Evolutionary conservation across 2,113 vertebrate species (phyloP), one percentile per base, ranked within the genome.

Genomic region (Heterotis niloticus): DNA sequence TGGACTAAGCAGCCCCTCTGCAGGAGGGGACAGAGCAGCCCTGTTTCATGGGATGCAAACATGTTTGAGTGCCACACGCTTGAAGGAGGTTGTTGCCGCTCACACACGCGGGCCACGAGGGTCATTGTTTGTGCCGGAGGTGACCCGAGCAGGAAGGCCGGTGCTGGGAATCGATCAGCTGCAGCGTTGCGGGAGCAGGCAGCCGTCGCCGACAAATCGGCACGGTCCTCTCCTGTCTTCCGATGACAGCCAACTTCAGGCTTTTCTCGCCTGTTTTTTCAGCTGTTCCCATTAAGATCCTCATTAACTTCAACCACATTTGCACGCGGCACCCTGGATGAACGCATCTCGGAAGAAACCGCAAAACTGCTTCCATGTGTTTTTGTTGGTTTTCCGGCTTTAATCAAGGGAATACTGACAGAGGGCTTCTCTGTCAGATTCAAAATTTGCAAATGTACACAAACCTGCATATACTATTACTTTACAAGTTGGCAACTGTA

Each of bases 251-350:
- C 90, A 90, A 88, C 89, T 90, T 86, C 78, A 82, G 88, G 90
- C 84, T 88, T 60, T 57, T 60, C 56, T 54, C 23, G 12, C 65
- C 75, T 89, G 89, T 91, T 91, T 90, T 89, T 90, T 90, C 86
- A 88, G 66, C 81, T 78, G 23, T 80, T 88, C 90, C 90, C 85
- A 74, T 81, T 70, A 88, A 87, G 89, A 89, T 84, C 82, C 79
- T 84, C 81, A 88, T 91, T 92, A 90, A 78, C 82, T 87, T 85
- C 88, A 90, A 92, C 91, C 91, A 92, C 86, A 80, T 88, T 84
- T 79, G 77, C 83, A 82, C 82, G 64, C 82, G 81, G 24, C 28
- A 64, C 34, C 34, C 59, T 10, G 11, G 18, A 24, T 51, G 0
- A 71, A 70, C 11, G 4, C 0, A 4, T 4, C 34, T 34, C 54